Base-by-base conservation (phyloP, 1,140 invertebrate genomes). In the Plectrocnemia conspersa region DNA sequence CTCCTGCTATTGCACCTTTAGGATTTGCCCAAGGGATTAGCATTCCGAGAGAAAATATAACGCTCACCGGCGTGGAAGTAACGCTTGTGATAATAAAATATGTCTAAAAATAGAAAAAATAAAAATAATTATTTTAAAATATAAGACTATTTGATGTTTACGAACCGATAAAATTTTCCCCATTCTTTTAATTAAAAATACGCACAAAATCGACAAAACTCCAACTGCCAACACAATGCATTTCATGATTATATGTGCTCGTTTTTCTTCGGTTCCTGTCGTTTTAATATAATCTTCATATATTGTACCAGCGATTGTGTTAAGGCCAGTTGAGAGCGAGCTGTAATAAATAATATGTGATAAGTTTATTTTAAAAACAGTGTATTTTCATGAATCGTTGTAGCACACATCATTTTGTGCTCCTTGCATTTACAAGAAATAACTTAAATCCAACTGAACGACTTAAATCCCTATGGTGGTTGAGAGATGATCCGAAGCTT, bases 301-400 rank as follows among this genome's bases (percentile, higher is more conserved):
- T 49, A 90, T 85, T 29, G 88, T 83, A 27, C 88, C 87, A 2
- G 88, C 82, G 70, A 91, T 76, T 2, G 86, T 87, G 63, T 90
- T 91, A 1, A 91, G 70, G 22, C 86, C 86, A 21, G 87, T 88
- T 2, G 87, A 89, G 1, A 91, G 74, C 0, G 88, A 36, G 40
- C 55, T 57, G 23, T 23, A 86, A 66, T 83, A 45, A 21, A 15
- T 9, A 45, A n/a, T n/a, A n/a, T n/a, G n/a, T n/a, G n/a, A n/a
- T n/a, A n/a, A n/a, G n/a, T n/a, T n/a, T n/a, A n/a, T n/a, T n/a
- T n/a, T n/a, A n/a, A n/a, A n/a, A n/a, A n/a, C n/a, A n/a, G n/a
- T n/a, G n/a, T n/a, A n/a, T n/a, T n/a, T n/a, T n/a, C n/a, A n/a
- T n/a, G n/a, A n/a, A n/a, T n/a, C n/a, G n/a, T n/a, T n/a, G n/a